Evolutionary conservation across 2,797 vertebrate species (phyloP).

Genomic region (Pangasius macronema): DNA sequence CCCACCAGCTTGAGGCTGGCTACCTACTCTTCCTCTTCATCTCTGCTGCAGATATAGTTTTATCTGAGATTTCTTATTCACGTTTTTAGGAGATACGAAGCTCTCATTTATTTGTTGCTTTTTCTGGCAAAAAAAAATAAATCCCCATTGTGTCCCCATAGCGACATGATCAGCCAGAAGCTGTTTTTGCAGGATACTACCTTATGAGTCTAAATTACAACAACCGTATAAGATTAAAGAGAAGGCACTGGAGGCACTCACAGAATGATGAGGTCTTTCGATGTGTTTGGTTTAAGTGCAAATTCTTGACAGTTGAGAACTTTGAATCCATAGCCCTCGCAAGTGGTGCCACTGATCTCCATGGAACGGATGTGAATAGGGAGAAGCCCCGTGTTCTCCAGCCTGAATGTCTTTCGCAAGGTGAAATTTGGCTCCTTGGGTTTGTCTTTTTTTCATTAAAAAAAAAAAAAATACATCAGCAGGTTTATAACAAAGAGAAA

Average conservation of each 20-base stretch:
- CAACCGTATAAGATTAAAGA: neutral
- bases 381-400: conserved; percentile 94
- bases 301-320: conserved; percentile 96
- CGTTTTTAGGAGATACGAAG: neutral
- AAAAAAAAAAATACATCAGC: neutral
- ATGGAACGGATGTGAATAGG: conserved; percentile 84
- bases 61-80: neutral
- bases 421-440: conserved; percentile 93
- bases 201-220: neutral
- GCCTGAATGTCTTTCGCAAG: conserved; percentile 87
- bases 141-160: neutral
- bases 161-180: neutral
- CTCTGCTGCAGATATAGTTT: neutral
- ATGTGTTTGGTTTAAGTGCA: conserved; percentile 90
- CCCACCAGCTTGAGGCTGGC: conserved; percentile 20
- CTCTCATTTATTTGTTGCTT: neutral
- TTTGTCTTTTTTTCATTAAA: conserved; percentile 75
- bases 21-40: conserved; percentile 22
- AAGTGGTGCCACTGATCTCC: conserved; percentile 90
- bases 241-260: conserved; percentile 75
- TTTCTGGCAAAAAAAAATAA: neutral
- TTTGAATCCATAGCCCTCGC: conserved; percentile 98
- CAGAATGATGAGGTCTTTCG: conserved; percentile 94
- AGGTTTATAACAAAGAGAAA: neutral
- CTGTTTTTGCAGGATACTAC: neutral